phyloP scores from a whole-genome alignment of 2,113 vertebrate genomes.

The Ictidomys tridecemlineatus region DNA sequence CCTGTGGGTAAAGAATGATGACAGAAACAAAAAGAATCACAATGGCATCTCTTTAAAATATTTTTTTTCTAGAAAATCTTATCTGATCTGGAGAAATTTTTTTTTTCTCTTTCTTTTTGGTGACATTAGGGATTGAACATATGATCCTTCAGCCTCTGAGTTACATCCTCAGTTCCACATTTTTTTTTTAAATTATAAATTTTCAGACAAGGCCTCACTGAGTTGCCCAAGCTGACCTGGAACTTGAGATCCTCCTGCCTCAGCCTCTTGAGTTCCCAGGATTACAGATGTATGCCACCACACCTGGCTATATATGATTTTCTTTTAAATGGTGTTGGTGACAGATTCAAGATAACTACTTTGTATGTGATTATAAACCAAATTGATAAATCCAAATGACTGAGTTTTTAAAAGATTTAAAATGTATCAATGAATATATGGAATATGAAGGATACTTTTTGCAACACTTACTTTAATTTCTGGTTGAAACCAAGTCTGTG shows the following conservation, averaged over 20 bases:
- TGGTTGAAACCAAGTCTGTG: slow-evolving; percentile 92
- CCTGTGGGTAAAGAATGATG: slow-evolving; percentile 13
- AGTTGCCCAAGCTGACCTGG: too few species aligned
- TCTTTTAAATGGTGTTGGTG: not conserved
- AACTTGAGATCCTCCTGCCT: too few species aligned
- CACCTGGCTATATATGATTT: not conserved
- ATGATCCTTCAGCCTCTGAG: too few species aligned
- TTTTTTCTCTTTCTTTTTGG: too few species aligned
- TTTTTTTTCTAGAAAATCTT: slow-evolving; percentile 52
- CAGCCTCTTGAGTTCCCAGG: too few species aligned
- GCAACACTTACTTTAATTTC: slow-evolving; percentile 89
- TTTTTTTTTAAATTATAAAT: too few species aligned
- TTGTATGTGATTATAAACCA: not conserved
- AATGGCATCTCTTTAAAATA: not conserved
- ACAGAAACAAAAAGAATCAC: slow-evolving; percentile 1
- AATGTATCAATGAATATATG: slow-evolving; percentile 23
- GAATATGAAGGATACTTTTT: slow-evolving; percentile 20
- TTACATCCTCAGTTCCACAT: too few species aligned
- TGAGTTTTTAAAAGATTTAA: slow-evolving; percentile 10
- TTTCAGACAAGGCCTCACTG: too few species aligned
- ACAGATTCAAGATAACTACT: not conserved
- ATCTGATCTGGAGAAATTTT: slow-evolving; percentile 27
- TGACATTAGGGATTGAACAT: too few species aligned
- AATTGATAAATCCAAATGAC: slow-evolving; percentile 53
- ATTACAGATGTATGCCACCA: too few species aligned